Evolutionary conservation across 2,888 invertebrate genomes (phyloP), one percentile per base, ranked within the genome.

Genomic region (Strigamia crassipes): DNA sequence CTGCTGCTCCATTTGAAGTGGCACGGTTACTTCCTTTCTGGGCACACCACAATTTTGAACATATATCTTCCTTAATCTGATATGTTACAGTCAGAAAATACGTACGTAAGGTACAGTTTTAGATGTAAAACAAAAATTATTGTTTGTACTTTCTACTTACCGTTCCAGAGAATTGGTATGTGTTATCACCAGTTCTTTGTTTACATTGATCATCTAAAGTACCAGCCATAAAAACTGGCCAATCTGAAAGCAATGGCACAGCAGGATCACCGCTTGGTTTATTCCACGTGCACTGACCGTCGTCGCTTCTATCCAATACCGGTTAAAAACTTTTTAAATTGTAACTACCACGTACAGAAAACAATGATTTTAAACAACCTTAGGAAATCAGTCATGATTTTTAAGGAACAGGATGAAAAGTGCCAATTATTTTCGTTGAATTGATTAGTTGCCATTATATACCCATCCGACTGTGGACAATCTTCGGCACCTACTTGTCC

Each of bases 191-290:
- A 34, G 18, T 34, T 78, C 38, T 78, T 12, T 15, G 31, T 34
- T 78, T 78, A 27, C 78, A 78, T 34, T 31, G 27, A 9, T 78
- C 78, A 78, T 78, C 78, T 31, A 78, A 34, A 10, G 78, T 6
- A 78, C 18, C 34, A 3, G 38, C 38, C 12, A 18, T 34, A 9
- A 27, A 4, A 78, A 78, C 23, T 27, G 73, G 73, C 42, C 42
- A 46, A 13, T 46, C 42, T 10, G 13, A 13, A 73, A 73, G 13
- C 4, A 34, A 12, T 3, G 78, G 27, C 4, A 38, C 3, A 27
- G 3, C 34, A 6, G 3, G 4, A 78, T 31, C n/a, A 23, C 10
- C 15, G 8, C 10, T 27, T 23, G 78, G 34, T n/a, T 23, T 23
- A 34, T 23, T 78, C 31, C 38, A 78, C 31, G n/a, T 78, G 38